Conservation (phyloP, 2,797 vertebrate species). For the Neopelma chrysocephalum region DNA sequence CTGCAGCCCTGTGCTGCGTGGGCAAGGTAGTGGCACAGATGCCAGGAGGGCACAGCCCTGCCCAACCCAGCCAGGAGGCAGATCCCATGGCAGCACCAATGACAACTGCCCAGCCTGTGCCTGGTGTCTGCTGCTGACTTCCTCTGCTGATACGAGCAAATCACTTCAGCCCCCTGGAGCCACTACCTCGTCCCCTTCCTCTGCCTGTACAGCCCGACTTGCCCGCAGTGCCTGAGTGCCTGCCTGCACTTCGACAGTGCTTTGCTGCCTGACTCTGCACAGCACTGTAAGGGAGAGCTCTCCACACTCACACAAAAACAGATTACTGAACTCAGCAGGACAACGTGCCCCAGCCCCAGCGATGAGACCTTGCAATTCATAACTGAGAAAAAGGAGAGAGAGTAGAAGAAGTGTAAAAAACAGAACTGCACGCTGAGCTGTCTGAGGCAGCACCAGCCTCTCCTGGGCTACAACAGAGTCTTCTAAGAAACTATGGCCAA, state of each 20-base stretch:
- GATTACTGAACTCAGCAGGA: not conserved
- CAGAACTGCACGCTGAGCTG: not conserved
- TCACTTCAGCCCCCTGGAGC: not conserved
- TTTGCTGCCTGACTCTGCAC: not conserved
- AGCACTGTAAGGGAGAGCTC: not conserved
- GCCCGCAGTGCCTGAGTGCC: not conserved
- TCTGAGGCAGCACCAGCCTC: not conserved
- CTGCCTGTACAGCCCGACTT: not conserved
- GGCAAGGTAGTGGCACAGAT: not conserved
- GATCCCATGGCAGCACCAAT: not conserved
- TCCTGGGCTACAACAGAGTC: not conserved
- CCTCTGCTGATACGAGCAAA: not conserved
- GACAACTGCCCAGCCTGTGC: not conserved
- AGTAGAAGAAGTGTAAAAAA: not conserved
- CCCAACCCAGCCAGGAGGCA: not conserved
- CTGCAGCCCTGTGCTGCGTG: not conserved
- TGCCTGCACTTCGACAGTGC: not conserved
- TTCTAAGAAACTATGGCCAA: constrained; percentile 69
- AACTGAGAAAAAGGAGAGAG: not conserved
- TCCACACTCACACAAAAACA: not conserved
- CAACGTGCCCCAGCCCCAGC: not conserved
- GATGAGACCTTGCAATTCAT: not conserved
- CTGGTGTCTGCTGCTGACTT: not conserved
- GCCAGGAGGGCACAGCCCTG: not conserved
- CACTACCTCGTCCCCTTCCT: not conserved